These are phyloP conservation scores for Eupithecia abbreviata DNA, from an alignment of 2,888 invertebrate genomes.

Conservation along the genomic window DNA sequence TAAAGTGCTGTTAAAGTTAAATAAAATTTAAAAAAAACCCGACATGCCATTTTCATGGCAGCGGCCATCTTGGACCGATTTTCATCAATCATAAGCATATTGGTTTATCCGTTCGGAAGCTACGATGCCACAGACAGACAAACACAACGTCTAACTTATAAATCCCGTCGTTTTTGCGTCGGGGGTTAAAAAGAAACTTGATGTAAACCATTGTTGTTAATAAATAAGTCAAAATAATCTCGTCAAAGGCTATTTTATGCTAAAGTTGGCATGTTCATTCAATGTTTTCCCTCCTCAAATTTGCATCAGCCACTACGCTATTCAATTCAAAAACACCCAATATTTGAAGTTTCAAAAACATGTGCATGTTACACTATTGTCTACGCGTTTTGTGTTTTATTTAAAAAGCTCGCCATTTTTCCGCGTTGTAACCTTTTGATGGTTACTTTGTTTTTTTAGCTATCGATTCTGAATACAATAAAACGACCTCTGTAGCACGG, in stretches of 20 bases:
- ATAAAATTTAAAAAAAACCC: too few species aligned
- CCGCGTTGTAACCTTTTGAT: background rate
- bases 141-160: too few species aligned
- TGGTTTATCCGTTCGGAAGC: too few species aligned
- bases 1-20: too few species aligned
- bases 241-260: background rate
- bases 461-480: background rate
- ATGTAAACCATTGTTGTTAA: background rate
- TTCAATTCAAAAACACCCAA: background rate
- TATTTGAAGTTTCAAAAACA: background rate
- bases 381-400: background rate
- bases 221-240: background rate
- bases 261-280: background rate
- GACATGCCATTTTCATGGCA: too few species aligned
- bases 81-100: too few species aligned
- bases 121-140: too few species aligned
- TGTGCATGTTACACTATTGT: background rate
- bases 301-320: background rate
- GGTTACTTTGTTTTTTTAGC: background rate
- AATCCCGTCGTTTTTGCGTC: too few species aligned
- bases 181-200: too few species aligned
- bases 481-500: too few species aligned
- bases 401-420: background rate
- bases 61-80: too few species aligned
- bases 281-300: background rate